Base-by-base conservation (phyloP, 2,888 invertebrate genomes). In the Sinodicranocentrus sp. region DNA sequence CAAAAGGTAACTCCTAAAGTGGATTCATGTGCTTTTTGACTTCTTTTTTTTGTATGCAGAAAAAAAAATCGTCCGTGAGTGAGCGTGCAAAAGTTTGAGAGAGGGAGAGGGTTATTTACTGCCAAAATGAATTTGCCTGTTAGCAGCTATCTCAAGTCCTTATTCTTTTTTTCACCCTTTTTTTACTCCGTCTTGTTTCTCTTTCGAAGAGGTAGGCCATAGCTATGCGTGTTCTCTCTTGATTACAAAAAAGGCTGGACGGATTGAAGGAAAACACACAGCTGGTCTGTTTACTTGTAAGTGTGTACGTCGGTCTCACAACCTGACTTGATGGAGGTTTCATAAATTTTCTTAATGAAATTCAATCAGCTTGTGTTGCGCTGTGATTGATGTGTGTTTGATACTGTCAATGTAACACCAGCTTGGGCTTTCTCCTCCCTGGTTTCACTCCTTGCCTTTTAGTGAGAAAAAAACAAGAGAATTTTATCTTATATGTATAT, bases 371-470 rank as follows among this genome's bases (percentile, higher is more conserved):
- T 68, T 73, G 73, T 80, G 73, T 73, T n/a, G 15, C 15, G 48
- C 19, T 57, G 80, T 82, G 80, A 82, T 82, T 82, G 80, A 82
- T 82, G 73, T 82, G 59, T 43, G 71, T 25, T 73, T 82, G 80
- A 82, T 82, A 80, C 71, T 65, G 79, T 80, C 79, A 72, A 39
- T 65, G 63, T 57, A 70, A 70, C 70, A 71, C 78, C 70, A 70
- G 17, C 52, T 33, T 17, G 28, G 57, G 23, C 65, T 77, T 77
- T 67, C 77, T 44, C 68, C 70, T 61, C 70, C 70, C 61, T 61
- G n/a, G 2, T 78, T 61, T 48, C 25, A 19, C 70, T 68, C 59
- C 39, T 76, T 73, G n/a, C n/a, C n/a, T 19, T 17, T 2, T 8
- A 19, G 19, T 25, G 59, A 10, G 21, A 21, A 23, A 52, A 52